Evolutionary conservation across 2,113 vertebrate genomes (phyloP), one percentile per base, ranked within the genome.

Genomic region (Holacanthus passer): DNA sequence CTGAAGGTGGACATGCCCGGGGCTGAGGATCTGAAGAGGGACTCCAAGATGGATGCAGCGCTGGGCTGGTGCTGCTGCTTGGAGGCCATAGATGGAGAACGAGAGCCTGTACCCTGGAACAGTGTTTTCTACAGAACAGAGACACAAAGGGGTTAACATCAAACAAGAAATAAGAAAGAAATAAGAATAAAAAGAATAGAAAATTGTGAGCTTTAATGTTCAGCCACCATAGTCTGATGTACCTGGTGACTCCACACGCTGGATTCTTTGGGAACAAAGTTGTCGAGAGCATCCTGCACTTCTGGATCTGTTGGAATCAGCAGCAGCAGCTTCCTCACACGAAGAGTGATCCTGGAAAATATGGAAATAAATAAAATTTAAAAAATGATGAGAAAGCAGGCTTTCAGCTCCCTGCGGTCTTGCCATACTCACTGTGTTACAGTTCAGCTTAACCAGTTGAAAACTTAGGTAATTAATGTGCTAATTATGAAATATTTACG

Each of bases 1-100:
- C 98, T 96, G 90, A 99, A 99, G 9, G 98, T 98, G 41, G 98
- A 99, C 98, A 99, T 99, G 89, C 98, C 98, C 0, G 98, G 98
- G 41, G 98, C 98, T 13, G 98, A 98, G 29, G 98, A 99, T 50
- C 97, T 95, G 87, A 99, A 99, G 27, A 99, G 95, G 14, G 97
- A 96, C 94, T 99, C 98, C 77, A 99, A 70, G 87, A 99, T 98
- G 29, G 98, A 99, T 5, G 97, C 96, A 48, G 98, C 98, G 6
- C 97, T 99, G 63, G 97, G 97, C 87, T 99, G 98, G 87, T 99
- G 98, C 90, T 99, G 98, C 78, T 99, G 98, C 89, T 99, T 99
- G 70, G 97, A 96, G 73, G 96, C 96, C 43, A 98, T 94, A n/a
- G 98, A 99, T 0, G 98, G 98, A 45, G 98, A 99, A 60, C 99